Evolutionary conservation across 2,113 vertebrate species (phyloP).

Genomic region (Australoheros scitulus): DNA sequence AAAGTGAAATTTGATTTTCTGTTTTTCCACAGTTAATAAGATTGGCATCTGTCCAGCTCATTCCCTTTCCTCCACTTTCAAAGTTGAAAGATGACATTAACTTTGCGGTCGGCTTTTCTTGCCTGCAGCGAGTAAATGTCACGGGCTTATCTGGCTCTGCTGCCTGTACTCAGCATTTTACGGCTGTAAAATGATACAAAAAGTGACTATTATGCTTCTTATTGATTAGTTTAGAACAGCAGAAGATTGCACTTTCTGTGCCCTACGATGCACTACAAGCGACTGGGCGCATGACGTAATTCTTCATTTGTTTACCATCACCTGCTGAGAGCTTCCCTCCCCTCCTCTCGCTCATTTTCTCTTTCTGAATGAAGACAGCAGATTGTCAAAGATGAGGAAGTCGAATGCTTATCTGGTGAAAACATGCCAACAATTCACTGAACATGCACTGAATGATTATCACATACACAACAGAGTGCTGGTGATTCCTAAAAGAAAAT

Average conservation of each 20-base stretch:
- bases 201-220: not conserved
- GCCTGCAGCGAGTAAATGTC: slow-evolving; percentile 1
- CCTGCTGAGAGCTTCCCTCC: slow-evolving; percentile 22
- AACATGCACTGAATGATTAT: slow-evolving; percentile 16
- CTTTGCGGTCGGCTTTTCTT: slow-evolving; percentile 14
- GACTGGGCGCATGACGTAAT: slow-evolving; percentile 3
- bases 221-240: not conserved
- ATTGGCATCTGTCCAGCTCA: not conserved
- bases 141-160: not conserved
- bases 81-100: slow-evolving; percentile 11
- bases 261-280: not conserved
- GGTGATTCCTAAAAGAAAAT: not conserved
- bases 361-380: slow-evolving; percentile 50
- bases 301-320: slow-evolving; percentile 59
- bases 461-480: not conserved
- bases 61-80: slow-evolving; percentile 21
- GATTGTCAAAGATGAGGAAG: slow-evolving; percentile 58
- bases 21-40: not conserved
- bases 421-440: slow-evolving; percentile 31
- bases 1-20: not conserved
- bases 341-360: not conserved
- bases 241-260: slow-evolving; percentile 1
- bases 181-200: not conserved
- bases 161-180: not conserved
- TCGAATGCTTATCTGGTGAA: slow-evolving; percentile 63